Evolutionary conservation across 2,113 vertebrate species (phyloP), one percentile per base, ranked within the genome.

Genomic region (Tachycineta bicolor): DNA sequence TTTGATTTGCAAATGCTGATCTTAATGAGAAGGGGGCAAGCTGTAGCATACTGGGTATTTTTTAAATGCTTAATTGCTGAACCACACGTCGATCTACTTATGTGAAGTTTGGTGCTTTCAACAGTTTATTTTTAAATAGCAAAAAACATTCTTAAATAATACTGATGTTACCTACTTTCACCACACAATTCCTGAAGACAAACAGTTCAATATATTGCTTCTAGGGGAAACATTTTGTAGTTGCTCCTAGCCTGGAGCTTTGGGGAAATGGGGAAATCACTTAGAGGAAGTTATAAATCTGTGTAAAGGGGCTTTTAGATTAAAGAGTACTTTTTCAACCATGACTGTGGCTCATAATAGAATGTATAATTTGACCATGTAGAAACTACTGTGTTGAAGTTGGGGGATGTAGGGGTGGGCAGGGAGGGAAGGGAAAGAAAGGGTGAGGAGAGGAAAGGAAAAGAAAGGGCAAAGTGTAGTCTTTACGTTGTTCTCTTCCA

Each of bases 41-140:
- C 41, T 83, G 43, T 24, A 82, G 28, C 39, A 13, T 58, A 37
- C 10, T 65, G 49, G 37, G 65, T 28, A 12, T 68, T 52, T 60
- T 56, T 50, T 84, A 73, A 16, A 34, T 69, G 41, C 41, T 89
- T 78, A 64, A 87, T 84, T 96, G 73, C 58, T 47, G 49, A 95
- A 68, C 26, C 52, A 53, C 41, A 25, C 21, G 13, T 82, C 73
- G 9, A 68, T 71, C 44, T 79, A 22, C 53, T 85, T 68, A 23
- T 4, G 21, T 4, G 7, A 83, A 59, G 24, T 84, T 43, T 31
- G 21, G 9, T 22, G 8, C 60, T 85, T 94, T 94, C 39, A 75
- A 52, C 26, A 37, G 29, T 71, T 91, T 68, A 19, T 70, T 84
- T 91, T 83, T 75, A 59, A 84, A 44, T 56, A 78, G 29, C 8